phyloP scores from a whole-genome alignment of 2,113 vertebrate species.

The Gobius niger region DNA sequence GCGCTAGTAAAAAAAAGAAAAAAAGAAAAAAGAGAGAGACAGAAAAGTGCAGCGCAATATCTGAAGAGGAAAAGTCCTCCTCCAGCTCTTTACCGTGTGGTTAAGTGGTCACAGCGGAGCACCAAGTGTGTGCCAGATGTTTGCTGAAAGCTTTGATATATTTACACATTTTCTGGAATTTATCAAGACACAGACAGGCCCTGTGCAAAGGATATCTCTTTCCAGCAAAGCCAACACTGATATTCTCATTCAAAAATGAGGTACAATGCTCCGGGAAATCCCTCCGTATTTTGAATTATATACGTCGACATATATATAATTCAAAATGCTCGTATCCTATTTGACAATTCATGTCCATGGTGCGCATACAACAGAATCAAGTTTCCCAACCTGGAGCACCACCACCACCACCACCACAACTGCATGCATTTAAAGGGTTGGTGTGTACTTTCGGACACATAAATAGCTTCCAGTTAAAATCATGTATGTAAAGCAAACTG shows the following conservation, averaged over 20 bases:
- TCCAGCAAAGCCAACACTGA: background rate
- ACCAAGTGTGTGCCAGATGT: conserved; percentile 62
- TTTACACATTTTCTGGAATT: conserved; percentile 47
- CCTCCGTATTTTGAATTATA: too few species aligned
- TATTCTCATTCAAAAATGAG: too few species aligned
- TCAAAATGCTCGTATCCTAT: background rate
- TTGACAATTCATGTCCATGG: background rate
- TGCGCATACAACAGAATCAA: too few species aligned
- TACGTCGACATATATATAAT: too few species aligned
- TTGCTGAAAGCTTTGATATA: conserved; percentile 50
- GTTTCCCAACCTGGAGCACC: too few species aligned
- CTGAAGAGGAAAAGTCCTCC: conserved; percentile 2
- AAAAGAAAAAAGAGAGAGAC: too few species aligned
- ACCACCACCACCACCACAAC: too few species aligned
- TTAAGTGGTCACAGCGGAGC: conserved; percentile 44
- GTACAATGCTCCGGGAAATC: too few species aligned
- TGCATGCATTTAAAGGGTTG: too few species aligned
- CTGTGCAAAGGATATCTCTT: conserved; percentile 3
- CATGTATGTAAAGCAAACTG: too few species aligned
- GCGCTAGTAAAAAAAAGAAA: conserved; percentile 25
- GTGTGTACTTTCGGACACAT: too few species aligned
- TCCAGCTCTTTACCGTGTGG: conserved; percentile 23
- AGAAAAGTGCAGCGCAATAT: conserved; percentile 23
- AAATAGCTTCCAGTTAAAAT: too few species aligned
- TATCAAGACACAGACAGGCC: conserved; percentile 33